phyloP scores from a whole-genome alignment of 2,888 invertebrate species.

The Plagodis pulveraria region DNA sequence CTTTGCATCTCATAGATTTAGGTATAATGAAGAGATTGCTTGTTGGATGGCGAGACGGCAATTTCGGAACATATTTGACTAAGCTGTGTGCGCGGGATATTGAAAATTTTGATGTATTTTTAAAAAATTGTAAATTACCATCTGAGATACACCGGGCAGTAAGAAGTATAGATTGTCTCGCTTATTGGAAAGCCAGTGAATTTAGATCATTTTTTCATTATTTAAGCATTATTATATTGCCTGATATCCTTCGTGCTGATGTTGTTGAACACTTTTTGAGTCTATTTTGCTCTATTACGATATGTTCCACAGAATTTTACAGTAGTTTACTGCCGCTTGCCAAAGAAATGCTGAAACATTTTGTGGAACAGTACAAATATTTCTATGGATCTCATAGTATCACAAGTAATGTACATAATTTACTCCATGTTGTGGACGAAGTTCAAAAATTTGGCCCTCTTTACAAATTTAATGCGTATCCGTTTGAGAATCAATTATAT shows the following conservation, averaged over 20 bases:
- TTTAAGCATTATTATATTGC: constrained; percentile 14
- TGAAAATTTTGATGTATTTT: constrained; percentile 1
- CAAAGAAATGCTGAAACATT: constrained; percentile 8
- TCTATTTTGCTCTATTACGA: constrained; percentile 12
- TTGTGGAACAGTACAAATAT: constrained; percentile 12
- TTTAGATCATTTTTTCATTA: constrained; percentile 10
- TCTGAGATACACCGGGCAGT: constrained; percentile 11
- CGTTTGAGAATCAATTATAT: constrained; percentile 15
- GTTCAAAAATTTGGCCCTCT: constrained; percentile 6
- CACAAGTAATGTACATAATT: constrained; percentile 17
- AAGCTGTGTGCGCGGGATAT: constrained; percentile 10
- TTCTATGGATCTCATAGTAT: constrained; percentile 12
- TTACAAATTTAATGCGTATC: constrained; percentile 14
- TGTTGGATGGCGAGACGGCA: constrained; percentile 12
- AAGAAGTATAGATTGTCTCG: constrained; percentile 3
- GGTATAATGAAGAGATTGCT: constrained; percentile 36
- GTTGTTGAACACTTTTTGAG: constrained; percentile 27
- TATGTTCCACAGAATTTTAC: constrained; percentile 5
- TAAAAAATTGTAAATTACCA: constrained; percentile 2
- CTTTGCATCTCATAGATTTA: constrained; percentile 39
- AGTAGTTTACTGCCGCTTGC: constrained; percentile 5
- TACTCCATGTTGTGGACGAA: constrained; percentile 4
- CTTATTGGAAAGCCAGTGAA: constrained; percentile 13
- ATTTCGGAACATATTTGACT: constrained; percentile 11
- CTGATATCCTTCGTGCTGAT: constrained; percentile 7